phyloP scores from a whole-genome alignment of 92 coral and sea anemone species.

The Epizoanthus illoricatus region DNA sequence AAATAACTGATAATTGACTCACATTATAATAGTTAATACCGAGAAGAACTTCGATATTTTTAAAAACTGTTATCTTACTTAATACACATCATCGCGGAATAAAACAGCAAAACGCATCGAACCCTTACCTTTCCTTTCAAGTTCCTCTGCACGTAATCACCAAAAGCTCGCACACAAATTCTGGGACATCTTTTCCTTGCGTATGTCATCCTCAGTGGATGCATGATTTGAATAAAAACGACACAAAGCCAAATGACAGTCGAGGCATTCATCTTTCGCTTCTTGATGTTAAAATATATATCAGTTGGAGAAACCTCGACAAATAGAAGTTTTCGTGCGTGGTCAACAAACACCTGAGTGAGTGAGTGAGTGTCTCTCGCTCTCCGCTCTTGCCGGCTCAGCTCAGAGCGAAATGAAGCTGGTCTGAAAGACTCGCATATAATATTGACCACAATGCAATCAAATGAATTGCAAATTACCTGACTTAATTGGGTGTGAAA shows the following conservation, averaged over 20 bases:
- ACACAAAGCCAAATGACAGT: background rate
- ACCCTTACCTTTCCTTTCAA: constrained; percentile 30
- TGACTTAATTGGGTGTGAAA: constrained; percentile 39
- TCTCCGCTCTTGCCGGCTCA: background rate
- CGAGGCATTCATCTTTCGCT: constrained; percentile 16
- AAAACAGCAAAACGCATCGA: background rate
- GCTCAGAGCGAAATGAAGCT: background rate
- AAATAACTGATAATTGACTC: constrained; percentile 14
- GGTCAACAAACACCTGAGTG: too few species aligned
- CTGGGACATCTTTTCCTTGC: constrained; percentile 22
- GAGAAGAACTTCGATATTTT: constrained; percentile 1
- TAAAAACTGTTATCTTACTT: too few species aligned
- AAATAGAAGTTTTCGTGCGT: too few species aligned
- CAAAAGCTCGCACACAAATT: constrained; percentile 15
- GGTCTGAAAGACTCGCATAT: constrained; percentile 12
- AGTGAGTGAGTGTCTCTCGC: too few species aligned
- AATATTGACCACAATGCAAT: constrained; percentile 5
- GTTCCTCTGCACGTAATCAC: constrained; percentile 6
- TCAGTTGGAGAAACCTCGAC: too few species aligned
- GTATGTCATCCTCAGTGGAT: background rate
- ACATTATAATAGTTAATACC: background rate
- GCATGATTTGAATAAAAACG: constrained; percentile 1
- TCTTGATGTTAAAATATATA: too few species aligned
- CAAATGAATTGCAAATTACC: constrained; percentile 39
- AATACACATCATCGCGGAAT: background rate